Percentiles rank a stretch among this genome's conserved stretches.
These are phyloP conservation scores for Sandelia bainsii DNA, from an alignment of 2,797 vertebrate genomes.

Conservation along the genomic window DNA sequence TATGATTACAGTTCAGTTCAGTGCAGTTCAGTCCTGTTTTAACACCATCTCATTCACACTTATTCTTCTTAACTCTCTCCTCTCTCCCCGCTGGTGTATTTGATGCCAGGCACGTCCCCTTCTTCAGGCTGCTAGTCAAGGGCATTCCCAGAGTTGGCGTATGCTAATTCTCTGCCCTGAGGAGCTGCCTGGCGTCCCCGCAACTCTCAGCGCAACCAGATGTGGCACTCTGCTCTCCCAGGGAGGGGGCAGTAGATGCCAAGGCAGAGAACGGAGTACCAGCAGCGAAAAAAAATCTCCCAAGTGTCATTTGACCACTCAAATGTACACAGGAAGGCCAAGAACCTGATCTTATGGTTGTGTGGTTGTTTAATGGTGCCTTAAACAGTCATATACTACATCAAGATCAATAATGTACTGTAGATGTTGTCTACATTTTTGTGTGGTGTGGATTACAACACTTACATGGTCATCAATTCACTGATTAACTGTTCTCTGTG, in stretches of 20 bases:
- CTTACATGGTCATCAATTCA: neutral
- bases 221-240: conserved; percentile 58
- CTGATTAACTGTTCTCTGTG: neutral
- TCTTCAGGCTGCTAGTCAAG: conserved; percentile 83
- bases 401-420: neutral
- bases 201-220: conserved; percentile 54
- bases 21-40: conserved; percentile 2
- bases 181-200: conserved; percentile 56
- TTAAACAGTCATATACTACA: neutral
- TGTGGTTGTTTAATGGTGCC: conserved; percentile 28
- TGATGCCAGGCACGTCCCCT: conserved; percentile 79
- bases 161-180: conserved; percentile 81
- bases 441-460: too few relatives aligned
- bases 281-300: conserved; percentile 12
- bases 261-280: conserved; percentile 33
- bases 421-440: neutral
- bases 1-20: conserved; percentile 26
- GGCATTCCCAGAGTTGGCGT: conserved; percentile 87
- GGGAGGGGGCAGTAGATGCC: conserved; percentile 66
- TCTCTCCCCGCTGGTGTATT: conserved; percentile 32
- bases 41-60: conserved; percentile 21
- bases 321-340: conserved; percentile 1
- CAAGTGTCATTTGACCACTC: conserved; percentile 27
- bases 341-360: conserved; percentile 6
- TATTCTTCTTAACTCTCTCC: conserved; percentile 1